Conservation (phyloP, 2,797 vertebrate genomes). For the Coregonus sp. region DNA sequence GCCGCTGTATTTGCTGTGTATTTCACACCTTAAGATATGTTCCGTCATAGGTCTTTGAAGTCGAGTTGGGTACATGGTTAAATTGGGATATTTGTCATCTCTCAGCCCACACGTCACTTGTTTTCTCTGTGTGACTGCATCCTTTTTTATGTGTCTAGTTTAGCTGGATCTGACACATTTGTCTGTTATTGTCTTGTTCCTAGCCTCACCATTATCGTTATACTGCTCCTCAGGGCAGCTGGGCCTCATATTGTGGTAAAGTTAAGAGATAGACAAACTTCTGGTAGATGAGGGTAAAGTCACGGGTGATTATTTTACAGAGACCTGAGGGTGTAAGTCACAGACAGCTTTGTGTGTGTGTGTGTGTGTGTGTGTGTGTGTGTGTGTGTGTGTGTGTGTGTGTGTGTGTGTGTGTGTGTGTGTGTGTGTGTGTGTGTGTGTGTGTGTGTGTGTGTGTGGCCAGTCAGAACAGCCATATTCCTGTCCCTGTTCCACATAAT, state of each 20-base stretch:
- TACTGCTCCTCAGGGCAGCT: not conserved
- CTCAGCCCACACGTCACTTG: not conserved
- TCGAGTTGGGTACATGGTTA: not conserved
- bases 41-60: constrained; percentile 5
- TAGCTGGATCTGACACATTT: constrained; percentile 20
- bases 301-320: constrained; percentile 60
- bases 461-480: constrained; percentile 28
- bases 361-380: not conserved
- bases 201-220: not conserved
- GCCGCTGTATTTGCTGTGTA: constrained; percentile 17
- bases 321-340: constrained; percentile 51
- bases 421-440: not conserved
- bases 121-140: not conserved
- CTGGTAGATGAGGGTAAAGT: constrained; percentile 34
- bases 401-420: no score
- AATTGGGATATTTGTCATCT: not conserved
- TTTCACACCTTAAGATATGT: constrained; percentile 10
- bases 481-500: constrained; percentile 24
- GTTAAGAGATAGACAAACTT: constrained; percentile 36
- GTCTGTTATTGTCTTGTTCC: constrained; percentile 3
- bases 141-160: constrained; percentile 14
- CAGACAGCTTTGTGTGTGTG: constrained; percentile 43
- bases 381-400: no score
- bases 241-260: constrained; percentile 25
- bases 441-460: not conserved